Evolutionary conservation across 2,113 vertebrate genomes (phyloP).

Genomic region (Daubentonia madagascariensis): DNA sequence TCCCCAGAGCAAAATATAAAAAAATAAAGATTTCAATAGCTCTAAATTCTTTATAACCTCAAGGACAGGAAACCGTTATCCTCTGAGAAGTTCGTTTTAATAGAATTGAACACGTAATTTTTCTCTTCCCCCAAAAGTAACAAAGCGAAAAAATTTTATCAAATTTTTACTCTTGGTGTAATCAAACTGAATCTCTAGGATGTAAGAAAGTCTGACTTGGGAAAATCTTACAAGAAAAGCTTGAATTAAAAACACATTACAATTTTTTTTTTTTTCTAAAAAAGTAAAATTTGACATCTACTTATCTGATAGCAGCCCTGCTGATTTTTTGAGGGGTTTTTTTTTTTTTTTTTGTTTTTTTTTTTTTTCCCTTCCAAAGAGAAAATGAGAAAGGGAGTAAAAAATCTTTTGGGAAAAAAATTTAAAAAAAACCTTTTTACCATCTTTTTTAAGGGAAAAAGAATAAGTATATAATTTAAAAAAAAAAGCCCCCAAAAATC

Average conservation of each 20-base stretch:
- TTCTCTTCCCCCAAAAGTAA: conserved; percentile 43
- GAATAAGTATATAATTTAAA: no score
- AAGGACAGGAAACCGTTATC: conserved; percentile 43
- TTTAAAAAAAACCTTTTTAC: no score
- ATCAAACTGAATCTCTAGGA: conserved; percentile 62
- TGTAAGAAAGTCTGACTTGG: conserved; percentile 69
- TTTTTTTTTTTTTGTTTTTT: background rate
- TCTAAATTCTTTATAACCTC: conserved; percentile 46
- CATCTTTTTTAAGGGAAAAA: conserved; percentile 81
- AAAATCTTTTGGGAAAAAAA: no score
- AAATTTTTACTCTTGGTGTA: conserved; percentile 44
- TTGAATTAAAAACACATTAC: conserved; percentile 50
- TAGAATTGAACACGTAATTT: conserved; percentile 60
- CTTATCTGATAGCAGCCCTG: conserved; percentile 45
- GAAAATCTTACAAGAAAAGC: conserved; percentile 65
- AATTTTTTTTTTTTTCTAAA: background rate
- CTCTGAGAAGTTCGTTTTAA: conserved; percentile 68
- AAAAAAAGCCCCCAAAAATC: no score
- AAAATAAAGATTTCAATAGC: conserved; percentile 48
- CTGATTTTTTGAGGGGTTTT: conserved; percentile 56
- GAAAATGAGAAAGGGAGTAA: no score
- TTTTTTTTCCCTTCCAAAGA: conserved; percentile 59
- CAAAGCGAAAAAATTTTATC: conserved; percentile 60
- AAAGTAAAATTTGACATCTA: conserved; percentile 51
- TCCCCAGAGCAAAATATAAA: conserved; percentile 33